phyloP scores from a whole-genome alignment of 2,797 vertebrate species.

The Pseudochirops cupreus region DNA sequence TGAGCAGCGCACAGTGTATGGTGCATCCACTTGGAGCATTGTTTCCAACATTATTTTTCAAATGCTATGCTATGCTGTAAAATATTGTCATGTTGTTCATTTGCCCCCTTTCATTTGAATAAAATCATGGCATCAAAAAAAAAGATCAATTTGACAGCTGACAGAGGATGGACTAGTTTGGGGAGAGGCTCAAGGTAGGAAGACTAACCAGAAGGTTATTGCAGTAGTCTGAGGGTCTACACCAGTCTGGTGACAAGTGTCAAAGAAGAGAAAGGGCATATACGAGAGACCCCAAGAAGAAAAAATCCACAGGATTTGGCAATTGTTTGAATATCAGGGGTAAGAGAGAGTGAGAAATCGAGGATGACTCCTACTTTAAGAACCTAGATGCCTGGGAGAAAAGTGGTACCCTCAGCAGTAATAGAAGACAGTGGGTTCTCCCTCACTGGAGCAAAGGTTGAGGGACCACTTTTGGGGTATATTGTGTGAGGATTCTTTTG shows the following conservation, averaged over 20 bases:
- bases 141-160: not conserved
- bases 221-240: not conserved
- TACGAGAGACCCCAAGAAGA: not conserved
- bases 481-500: not conserved
- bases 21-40: constrained; percentile 86
- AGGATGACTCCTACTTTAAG: not conserved
- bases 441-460: not conserved
- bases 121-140: constrained; percentile 86
- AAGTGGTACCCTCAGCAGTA: not conserved
- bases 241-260: not conserved
- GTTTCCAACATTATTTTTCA: constrained; percentile 79
- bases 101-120: constrained; percentile 86
- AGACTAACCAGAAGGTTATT: not conserved
- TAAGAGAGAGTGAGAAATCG: not conserved
- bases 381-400: not conserved
- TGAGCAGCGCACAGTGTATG: constrained; percentile 88
- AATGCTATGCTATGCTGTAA: constrained; percentile 91
- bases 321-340: not conserved
- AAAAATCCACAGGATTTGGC: not conserved
- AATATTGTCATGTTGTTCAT: constrained; percentile 88
- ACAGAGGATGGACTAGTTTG: not conserved
- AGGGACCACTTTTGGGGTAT: not conserved
- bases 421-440: not conserved
- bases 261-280: not conserved
- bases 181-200: not conserved